Evolutionary conservation across 2,888 invertebrate genomes (phyloP), one percentile per base, ranked within the genome.

Genomic region (Hymenopus coronatus): DNA sequence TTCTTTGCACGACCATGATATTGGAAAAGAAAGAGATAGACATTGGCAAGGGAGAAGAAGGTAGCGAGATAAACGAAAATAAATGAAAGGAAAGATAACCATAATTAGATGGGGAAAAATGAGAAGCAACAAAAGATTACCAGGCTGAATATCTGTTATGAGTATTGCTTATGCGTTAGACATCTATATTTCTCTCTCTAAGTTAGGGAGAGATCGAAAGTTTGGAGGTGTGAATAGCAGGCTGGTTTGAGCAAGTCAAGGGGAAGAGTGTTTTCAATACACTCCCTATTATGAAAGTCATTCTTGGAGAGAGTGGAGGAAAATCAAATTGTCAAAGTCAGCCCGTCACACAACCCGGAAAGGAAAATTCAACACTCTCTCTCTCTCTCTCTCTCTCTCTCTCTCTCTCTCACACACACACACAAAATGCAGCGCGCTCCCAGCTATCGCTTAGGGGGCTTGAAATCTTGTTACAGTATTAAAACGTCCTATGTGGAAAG

Each of bases 261-360:
- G 88, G 89, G 87, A 40, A 46, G 88, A 33, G 88, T 54, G 89
- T 90, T 89, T 90, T 90, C 90, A 90, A 90, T 90, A 90, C 90
- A 88, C 89, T 89, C 82, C 88, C 90, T 88, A 90, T 90, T 90
- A 90, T 90, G 90, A 89, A 90, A 90, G 90, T 89, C 89, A 89
- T 90, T 90, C 89, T 90, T 90, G 88, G 90, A 87, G 89, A 40
- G 87, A 25, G 27, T 81, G 87, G 89, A 87, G 89, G 90, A 88
- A 90, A 90, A 90, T 90, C 90, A 90, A 90, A 90, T 90, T 90
- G 90, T 89, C 90, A 89, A 88, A 85, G 88, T 87, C 90, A 88
- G 89, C 89, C 85, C 88, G 88, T 88, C 82, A 87, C 87, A 87
- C 87, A 40, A 83, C 83, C 89, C 85, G 46, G 83, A 83, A 86